Evolutionary conservation across 2,797 vertebrate genomes (phyloP), one percentile per base, ranked within the genome.

Genomic region (Garrulus glandarius): DNA sequence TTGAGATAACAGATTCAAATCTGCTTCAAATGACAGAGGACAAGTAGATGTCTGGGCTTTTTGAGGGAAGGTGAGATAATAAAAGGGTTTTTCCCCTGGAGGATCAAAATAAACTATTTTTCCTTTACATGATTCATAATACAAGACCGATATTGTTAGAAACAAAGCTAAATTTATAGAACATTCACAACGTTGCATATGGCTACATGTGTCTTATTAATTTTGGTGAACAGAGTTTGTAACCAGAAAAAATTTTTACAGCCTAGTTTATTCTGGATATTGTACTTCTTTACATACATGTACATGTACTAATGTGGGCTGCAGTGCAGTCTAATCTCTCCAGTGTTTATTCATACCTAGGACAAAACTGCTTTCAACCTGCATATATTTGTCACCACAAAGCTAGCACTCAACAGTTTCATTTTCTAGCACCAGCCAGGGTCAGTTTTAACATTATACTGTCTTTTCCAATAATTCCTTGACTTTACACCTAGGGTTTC

Each of bases 61-160:
- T 93, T 44, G 81, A 65, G 78, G 56, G 90, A 56, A 96, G 64
- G n/a, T 57, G 60, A 88, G 64, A 88, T 5, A 79, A 41, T 63
- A 39, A 74, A 95, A 92, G 92, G 90, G 93, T 4, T 95, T 97
- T 96, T 96, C 94, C 96, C 92, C 49, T 59, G 13, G 9, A 87
- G 19, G 74, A 87, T 47, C 5, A 23, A 95, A 95, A 94, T 32
- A 59, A 74, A 43, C 8, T 85, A 27, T 92, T 89, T 95, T 94
- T 88, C 80, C 55, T 86, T 85, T 76, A 82, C 24, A n/a, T 94
- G 84, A 85, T 87, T 95, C 78, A 89, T 80, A 81, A 78, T 46
- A 21, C 23, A 74, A 89, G n/a, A 82, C 1, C 77, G 52, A 50
- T 49, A 76, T 41, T 0, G 0, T 44, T 46, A 80, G 67, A 69